phyloP scores from a whole-genome alignment of 2,113 vertebrate genomes.

The Pao palembangensis region DNA sequence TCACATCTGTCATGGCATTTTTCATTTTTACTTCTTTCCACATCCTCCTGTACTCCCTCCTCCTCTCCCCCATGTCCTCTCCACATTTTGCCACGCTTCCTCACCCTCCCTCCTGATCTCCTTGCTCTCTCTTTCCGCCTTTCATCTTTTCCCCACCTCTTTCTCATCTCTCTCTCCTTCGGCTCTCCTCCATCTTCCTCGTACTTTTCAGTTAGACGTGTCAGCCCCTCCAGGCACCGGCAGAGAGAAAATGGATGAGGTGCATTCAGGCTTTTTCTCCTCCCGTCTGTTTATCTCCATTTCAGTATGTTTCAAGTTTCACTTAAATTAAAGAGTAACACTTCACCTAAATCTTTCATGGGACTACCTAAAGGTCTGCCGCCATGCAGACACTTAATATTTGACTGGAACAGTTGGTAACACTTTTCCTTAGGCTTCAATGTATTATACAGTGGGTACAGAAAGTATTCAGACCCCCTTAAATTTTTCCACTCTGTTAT shows the following conservation, averaged over 20 bases:
- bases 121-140: conserved; percentile 25
- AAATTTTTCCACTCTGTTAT: too few species aligned
- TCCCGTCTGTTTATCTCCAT: conserved; percentile 51
- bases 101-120: not conserved
- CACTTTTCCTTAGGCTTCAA: conserved; percentile 30
- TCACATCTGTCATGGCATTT: not conserved
- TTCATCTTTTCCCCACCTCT: conserved; percentile 42
- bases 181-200: conserved; percentile 10
- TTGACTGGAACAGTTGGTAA: conserved; percentile 38
- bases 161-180: conserved; percentile 26
- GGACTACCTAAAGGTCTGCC: conserved; percentile 43
- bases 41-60: not conserved
- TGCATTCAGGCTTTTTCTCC: conserved; percentile 17
- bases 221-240: conserved; percentile 37
- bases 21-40: not conserved
- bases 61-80: not conserved
- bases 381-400: conserved; percentile 38
- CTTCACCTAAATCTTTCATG: conserved; percentile 58
- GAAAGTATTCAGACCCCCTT: too few species aligned
- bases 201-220: conserved; percentile 20
- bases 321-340: conserved; percentile 50
- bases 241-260: conserved; percentile 42
- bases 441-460: too few species aligned
- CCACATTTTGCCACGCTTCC: not conserved
- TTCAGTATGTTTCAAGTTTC: conserved; percentile 30